Evolutionary conservation across 2,888 invertebrate species (phyloP), one percentile per base, ranked within the genome.

Genomic region (Caenorhabditis drosophilae): DNA sequence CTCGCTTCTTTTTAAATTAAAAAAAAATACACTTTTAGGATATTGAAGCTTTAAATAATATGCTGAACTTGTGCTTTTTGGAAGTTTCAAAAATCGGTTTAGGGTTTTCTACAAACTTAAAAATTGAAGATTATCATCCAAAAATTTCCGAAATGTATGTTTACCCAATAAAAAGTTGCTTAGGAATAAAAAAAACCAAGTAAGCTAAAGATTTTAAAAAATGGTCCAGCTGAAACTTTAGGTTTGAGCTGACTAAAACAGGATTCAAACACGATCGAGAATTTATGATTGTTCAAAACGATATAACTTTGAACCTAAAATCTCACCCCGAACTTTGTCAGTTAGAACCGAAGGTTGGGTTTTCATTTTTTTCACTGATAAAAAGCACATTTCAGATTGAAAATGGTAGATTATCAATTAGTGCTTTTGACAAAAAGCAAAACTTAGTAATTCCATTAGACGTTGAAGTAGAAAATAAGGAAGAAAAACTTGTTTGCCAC

Each of bases 231-330:
- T 2, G 25, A 9, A 44, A 34, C 25, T 79, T 81, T 15, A 73
- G 86, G 7, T 95, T 95, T 93, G 86, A 87, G 59, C 84, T 95
- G 53, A 90, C 89, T 12, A 78, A 85, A 0, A 89, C 89, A 78
- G 96, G 96, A 0, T 87, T 97, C 31, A 87, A 89, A 79, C 92
- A 90, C 84, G 97, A 97, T 85, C 88, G 96, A 72, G 89, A 90
- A 81, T 97, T 94, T 93, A 92, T 95, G 92, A 89, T 97, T 62
- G 88, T 92, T 7, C 90, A 89, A 77, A 88, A 89, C 9, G 88
- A 89, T 78, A 89, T 90, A 62, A 90, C 91, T 61, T 85, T 96
- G 51, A 93, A 92, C 2, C 94, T 95, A 84, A 95, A 96, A 85
- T 89, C 90, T 61, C 89, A 90, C 77, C 88, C 90, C 1, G 88